phyloP scores from a whole-genome alignment of 2,888 invertebrate species.

The Oligia fasciuncula region DNA sequence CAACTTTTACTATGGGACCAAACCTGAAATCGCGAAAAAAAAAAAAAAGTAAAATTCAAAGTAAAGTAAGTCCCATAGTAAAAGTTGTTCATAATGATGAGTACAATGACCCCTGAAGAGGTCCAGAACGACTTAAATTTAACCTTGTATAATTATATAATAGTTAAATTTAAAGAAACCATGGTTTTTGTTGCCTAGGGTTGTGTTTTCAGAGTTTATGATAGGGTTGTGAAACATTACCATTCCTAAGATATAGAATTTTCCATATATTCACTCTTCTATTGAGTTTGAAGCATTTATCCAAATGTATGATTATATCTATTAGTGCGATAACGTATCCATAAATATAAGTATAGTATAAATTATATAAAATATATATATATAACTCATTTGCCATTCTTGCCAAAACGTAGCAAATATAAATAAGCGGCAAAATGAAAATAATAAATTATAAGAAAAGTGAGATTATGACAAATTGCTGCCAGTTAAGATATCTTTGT shows the following conservation, averaged over 20 bases:
- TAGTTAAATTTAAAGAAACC: conserved; percentile 18
- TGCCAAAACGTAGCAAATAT: conserved; percentile 29
- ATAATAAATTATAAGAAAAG: not conserved
- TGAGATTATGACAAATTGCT: conserved; percentile 5
- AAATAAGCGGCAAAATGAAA: not conserved
- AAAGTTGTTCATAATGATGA: too few relatives aligned
- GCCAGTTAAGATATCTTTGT: conserved; percentile 23
- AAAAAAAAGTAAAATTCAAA: too few relatives aligned
- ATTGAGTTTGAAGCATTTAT: conserved; percentile 52
- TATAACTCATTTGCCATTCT: conserved; percentile 11
- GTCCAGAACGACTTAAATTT: too few relatives aligned
- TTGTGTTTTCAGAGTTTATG: conserved; percentile 70
- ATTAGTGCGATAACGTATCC: conserved; percentile 5
- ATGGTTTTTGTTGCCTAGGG: conserved; percentile 54
- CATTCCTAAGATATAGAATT: conserved; percentile 43
- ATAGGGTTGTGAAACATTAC: conserved; percentile 70
- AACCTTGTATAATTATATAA: not conserved
- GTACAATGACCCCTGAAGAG: too few relatives aligned
- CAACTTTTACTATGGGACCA: too few relatives aligned
- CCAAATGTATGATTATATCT: conserved; percentile 20
- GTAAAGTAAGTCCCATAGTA: too few relatives aligned
- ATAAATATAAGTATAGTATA: conserved; percentile 7
- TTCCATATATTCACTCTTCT: conserved; percentile 43
- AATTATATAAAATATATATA: not conserved
- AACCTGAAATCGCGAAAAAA: too few relatives aligned